Percentiles rank a stretch among this genome's conserved stretches.
Evolutionary conservation across 2,888 invertebrate species (phyloP).

Genomic region (Copidosoma aretas): DNA sequence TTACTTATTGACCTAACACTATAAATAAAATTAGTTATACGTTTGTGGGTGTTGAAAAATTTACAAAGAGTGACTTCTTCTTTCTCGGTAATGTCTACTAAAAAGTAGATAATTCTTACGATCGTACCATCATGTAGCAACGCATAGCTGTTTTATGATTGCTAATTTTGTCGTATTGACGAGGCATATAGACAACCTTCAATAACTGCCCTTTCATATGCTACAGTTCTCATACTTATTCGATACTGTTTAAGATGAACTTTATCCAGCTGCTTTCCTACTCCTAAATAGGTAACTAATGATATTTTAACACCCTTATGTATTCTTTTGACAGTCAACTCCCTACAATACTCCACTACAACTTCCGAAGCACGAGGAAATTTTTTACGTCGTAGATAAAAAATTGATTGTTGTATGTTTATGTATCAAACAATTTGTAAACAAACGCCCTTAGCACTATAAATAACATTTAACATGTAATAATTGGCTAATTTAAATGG

Average conservation of each 20-base stretch:
- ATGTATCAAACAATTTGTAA: background rate
- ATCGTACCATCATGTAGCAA: background rate
- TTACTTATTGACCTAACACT: background rate
- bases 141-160: background rate
- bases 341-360: background rate
- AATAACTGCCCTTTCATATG: background rate
- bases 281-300: background rate
- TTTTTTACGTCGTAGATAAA: background rate
- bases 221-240: background rate
- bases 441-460: background rate
- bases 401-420: background rate
- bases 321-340: background rate
- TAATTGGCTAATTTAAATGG: conserved; percentile 3
- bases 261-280: background rate
- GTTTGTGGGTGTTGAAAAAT: background rate
- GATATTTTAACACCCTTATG: background rate
- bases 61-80: background rate
- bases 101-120: background rate
- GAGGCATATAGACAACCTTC: background rate
- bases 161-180: background rate
- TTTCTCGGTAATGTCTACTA: background rate
- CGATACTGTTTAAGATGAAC: background rate
- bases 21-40: background rate
- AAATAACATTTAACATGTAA: conserved; percentile 1
- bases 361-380: background rate